These are phyloP conservation scores for Elymnias hypermnestra DNA, from an alignment of 1,140 invertebrate species.

Conservation along the genomic window DNA sequence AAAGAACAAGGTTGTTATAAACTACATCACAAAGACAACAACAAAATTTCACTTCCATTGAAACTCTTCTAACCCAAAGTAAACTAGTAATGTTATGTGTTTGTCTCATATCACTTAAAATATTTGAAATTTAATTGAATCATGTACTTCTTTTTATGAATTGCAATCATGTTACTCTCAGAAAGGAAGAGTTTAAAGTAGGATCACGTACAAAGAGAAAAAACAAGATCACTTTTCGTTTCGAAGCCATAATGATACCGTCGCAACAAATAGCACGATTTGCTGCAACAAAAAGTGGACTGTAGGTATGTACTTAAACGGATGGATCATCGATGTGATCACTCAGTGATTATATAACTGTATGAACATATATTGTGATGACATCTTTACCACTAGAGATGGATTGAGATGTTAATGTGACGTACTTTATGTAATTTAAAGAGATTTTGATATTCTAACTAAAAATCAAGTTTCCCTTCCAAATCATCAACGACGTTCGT, in stretches of 20 bases:
- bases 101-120: neutral
- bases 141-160: too few species aligned
- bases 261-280: constrained; percentile 34
- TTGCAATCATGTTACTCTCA: constrained; percentile 15
- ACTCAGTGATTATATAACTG: constrained; percentile 36
- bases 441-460: too few species aligned
- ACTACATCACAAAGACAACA: too few species aligned
- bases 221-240: constrained; percentile 55
- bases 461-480: too few species aligned
- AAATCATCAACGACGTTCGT: too few species aligned
- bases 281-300: constrained; percentile 40
- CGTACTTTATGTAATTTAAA: too few species aligned
- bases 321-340: constrained; percentile 30
- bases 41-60: too few species aligned
- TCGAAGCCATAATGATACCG: constrained; percentile 40
- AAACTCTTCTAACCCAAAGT: too few species aligned
- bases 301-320: constrained; percentile 38
- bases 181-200: constrained; percentile 45
- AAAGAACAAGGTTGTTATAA: too few species aligned
- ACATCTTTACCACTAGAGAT: constrained; percentile 28
- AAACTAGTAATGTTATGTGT: too few species aligned
- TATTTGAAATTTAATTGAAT: neutral
- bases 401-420: constrained; percentile 26
- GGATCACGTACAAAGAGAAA: constrained; percentile 34
- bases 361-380: constrained; percentile 30